phyloP scores from a whole-genome alignment of 2,113 vertebrate genomes.

The Lota lota region DNA sequence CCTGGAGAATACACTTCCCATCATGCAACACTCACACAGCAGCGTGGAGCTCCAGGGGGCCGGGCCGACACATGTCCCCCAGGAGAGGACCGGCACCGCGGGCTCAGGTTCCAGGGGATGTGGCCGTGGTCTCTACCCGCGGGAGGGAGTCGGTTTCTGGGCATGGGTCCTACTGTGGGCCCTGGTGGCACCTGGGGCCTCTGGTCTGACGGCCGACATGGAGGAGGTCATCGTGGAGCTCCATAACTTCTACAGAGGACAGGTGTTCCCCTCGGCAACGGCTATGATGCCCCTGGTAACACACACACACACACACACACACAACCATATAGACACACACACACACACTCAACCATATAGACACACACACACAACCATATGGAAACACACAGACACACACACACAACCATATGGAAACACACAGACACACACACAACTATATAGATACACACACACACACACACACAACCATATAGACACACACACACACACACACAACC shows the following conservation, averaged over 20 bases:
- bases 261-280: slow-evolving; percentile 46
- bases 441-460: neutral
- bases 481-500: neutral
- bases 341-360: neutral
- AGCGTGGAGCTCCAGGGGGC: slow-evolving; percentile 20
- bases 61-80: neutral
- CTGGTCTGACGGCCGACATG: slow-evolving; percentile 50
- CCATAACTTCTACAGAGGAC: slow-evolving; percentile 60
- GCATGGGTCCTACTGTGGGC: slow-evolving; percentile 41
- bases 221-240: slow-evolving; percentile 67
- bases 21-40: slow-evolving; percentile 44
- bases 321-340: neutral
- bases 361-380: neutral
- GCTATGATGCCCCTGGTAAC: slow-evolving; percentile 67
- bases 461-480: neutral
- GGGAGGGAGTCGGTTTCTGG: slow-evolving; percentile 28
- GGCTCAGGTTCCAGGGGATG: neutral
- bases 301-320: slow-evolving; percentile 8
- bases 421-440: neutral
- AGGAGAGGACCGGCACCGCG: neutral
- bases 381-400: neutral
- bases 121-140: neutral
- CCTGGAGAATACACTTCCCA: slow-evolving; percentile 39
- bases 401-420: neutral
- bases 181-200: slow-evolving; percentile 46